Evolutionary conservation across 2,797 vertebrate species (phyloP), one percentile per base, ranked within the genome.

Genomic region (Telmatherina bonti): DNA sequence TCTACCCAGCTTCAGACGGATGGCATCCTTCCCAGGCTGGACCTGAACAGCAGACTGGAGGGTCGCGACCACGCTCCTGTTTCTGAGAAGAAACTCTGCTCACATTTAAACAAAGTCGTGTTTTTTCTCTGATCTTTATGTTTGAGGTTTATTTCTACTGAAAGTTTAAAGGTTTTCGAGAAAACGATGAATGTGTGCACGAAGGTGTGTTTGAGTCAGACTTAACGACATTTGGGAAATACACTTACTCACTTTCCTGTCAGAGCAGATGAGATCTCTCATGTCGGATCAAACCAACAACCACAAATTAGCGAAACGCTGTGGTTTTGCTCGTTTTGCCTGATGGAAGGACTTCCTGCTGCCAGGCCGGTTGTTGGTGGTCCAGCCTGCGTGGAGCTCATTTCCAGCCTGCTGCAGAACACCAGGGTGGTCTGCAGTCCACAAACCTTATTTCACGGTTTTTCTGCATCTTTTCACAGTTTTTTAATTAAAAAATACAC

Each of bases 151-250:
- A n/a, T n/a, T n/a, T n/a, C n/a, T n/a, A n/a, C n/a, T n/a, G n/a
- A n/a, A n/a, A n/a, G n/a, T n/a, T n/a, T n/a, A n/a, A n/a, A n/a
- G n/a, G n/a, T n/a, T 36, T 36, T 36, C 0, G 11, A 11, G 10
- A 4, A 13, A 36, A 36, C 12, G 10, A 36, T 2, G 12, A 12
- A 36, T 2, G 13, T 13, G 35, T 36, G 35, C 1, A 10, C 12
- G 36, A 3, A 38, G 5, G 36, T 38, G 36, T 38, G 36, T 38
- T 38, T 38, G 36, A 51, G 31, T 64, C 62, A 51, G 13, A 53
- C 7, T 27, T 36, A 49, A 58, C 47, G 65, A 15, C 7, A 2
- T 45, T 47, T 26, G 36, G 56, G 47, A 60, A 72, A 38, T 26
- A 6, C 11, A 10, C 22, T 20, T 10, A 33, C 31, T 60, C 24